Conservation (phyloP, 2,797 vertebrate species). For the Halcyon smyrnensis region DNA sequence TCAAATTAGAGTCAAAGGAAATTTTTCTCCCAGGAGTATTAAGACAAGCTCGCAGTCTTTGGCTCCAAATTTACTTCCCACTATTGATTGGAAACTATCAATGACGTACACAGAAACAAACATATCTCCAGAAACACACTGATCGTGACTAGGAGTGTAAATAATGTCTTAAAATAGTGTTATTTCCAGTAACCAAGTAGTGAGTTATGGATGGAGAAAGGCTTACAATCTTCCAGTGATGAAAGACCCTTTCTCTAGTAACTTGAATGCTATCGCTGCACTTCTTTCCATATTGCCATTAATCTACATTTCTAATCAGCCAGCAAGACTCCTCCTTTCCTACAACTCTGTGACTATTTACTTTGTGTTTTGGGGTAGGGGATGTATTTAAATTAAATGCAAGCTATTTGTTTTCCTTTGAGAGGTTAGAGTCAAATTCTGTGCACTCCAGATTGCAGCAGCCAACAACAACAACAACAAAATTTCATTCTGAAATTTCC, state of each 20-base stretch:
- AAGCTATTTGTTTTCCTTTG: slow-evolving; percentile 43
- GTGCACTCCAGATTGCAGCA: background rate
- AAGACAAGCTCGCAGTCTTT: background rate
- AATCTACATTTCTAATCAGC: slow-evolving; percentile 56
- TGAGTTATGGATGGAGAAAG: background rate
- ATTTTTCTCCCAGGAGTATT: background rate
- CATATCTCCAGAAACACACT: background rate
- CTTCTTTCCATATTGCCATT: slow-evolving; percentile 34
- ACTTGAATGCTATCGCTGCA: background rate
- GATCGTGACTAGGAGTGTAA: background rate
- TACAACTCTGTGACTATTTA: background rate
- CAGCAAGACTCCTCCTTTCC: slow-evolving; percentile 18
- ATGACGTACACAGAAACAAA: background rate
- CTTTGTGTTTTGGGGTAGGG: slow-evolving; percentile 2
- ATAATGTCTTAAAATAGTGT: background rate
- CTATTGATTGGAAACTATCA: slow-evolving; percentile 14
- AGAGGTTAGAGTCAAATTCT: background rate
- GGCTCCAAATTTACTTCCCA: background rate
- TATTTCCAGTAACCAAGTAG: background rate
- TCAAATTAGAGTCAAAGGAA: background rate
- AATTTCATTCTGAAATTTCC: background rate
- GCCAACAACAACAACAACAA: background rate
- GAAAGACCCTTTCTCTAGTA: slow-evolving; percentile 25
- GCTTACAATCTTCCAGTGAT: background rate
- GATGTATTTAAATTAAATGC: slow-evolving; percentile 35